These are phyloP conservation scores for Hozukius guyotensis DNA, from an alignment of 2,797 vertebrate species.

Conservation along the genomic window DNA sequence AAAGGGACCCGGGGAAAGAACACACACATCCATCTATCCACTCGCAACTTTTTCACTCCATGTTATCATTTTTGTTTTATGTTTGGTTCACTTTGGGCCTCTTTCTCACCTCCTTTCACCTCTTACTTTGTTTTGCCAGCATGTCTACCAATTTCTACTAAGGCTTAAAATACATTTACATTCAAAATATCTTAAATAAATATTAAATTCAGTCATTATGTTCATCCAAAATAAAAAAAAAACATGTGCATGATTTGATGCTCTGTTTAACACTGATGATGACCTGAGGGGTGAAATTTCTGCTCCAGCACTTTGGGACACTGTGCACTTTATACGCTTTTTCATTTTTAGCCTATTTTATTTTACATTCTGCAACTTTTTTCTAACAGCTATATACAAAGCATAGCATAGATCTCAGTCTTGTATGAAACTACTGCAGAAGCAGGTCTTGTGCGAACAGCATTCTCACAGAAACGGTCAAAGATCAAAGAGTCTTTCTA, in stretches of 20 bases:
- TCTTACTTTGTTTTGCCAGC: not conserved
- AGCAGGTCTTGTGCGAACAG: not conserved
- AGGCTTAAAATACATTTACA: not conserved
- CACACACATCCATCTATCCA: not conserved
- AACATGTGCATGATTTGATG: not conserved
- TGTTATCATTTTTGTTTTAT: not conserved
- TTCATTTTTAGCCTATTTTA: not conserved
- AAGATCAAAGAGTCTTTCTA: not conserved
- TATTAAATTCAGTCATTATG: not conserved
- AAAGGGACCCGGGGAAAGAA: not conserved
- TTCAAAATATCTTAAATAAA: not conserved
- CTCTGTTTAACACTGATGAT: conserved; percentile 16
- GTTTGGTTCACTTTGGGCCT: not conserved
- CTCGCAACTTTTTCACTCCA: not conserved
- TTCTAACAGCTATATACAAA: not conserved
- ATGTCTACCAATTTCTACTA: not conserved
- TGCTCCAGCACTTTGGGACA: not conserved
- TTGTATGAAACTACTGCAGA: not conserved
- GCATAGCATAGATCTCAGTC: not conserved
- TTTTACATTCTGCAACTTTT: not conserved
- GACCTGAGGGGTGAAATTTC: not conserved
- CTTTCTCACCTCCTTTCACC: not conserved
- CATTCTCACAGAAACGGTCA: not conserved
- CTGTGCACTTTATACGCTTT: not conserved
- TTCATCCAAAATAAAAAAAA: not conserved